Base-by-base conservation (phyloP, 2,888 invertebrate genomes). In the Apoda limacodes region DNA sequence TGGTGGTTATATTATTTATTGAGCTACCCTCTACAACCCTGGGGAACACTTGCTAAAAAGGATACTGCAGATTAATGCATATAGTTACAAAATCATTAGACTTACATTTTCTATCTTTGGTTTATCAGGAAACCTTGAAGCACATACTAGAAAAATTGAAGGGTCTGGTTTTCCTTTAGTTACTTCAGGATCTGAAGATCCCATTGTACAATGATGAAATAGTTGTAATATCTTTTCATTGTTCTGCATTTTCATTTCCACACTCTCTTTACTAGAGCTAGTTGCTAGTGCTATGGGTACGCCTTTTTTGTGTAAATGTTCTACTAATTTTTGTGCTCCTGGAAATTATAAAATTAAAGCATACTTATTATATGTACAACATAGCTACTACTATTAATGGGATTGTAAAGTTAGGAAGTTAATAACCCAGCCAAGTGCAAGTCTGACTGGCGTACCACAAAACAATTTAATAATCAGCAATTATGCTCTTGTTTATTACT, bases 261-360 rank as follows among this genome's bases (percentile, higher is more conserved):
- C 92, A 66, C 88, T 88, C 2, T 87, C 84, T 40, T 82, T 67
- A 17, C 88, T 83, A 1, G 93, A 92, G 35, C 95, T 94, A 0
- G 95, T 95, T 2, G 95, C 95, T 35, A 96, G 75, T 5, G 92
- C 92, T 29, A 95, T 88, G 0, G 94, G 94, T 22, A 96, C 78
- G 5, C 86, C 84, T 30, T 88, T 76, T 1, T 74, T 72, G 48
- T 89, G 78, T 22, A 96, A 72, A 64, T 96, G 94, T 30, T 83
- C 70, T 2, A 95, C 83, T 34, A 96, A 67, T 42, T 82, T 84
- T 52, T 88, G 84, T 15, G 90, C 94, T 25, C 95, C 93, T 92
- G 58, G 13, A 76, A 71, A 17, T 17, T 7, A 17, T 7, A 17
- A 17, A 17, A 7, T 17, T 17, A 17, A 5, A 17, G 5, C 17